These are phyloP conservation scores for Acarapis woodi DNA, from an alignment of 1,140 invertebrate species.

Conservation along the genomic window DNA sequence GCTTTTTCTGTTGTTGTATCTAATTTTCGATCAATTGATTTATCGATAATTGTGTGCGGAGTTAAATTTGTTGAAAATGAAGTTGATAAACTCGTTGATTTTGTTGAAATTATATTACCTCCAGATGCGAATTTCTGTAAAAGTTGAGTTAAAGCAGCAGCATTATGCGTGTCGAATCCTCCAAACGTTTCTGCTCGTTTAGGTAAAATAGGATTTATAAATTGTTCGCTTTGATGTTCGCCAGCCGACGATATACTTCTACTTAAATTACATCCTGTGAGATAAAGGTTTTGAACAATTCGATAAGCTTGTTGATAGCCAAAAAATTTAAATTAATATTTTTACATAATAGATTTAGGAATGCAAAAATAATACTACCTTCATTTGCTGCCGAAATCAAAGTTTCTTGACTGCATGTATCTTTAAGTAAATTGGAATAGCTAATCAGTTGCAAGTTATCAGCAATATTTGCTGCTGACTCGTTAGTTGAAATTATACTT, in stretches of 20 bases:
- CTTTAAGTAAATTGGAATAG: neutral
- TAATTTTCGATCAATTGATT: conserved; percentile 26
- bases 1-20: neutral
- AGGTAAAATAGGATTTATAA: conserved; percentile 48
- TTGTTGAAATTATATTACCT: too few relatives aligned
- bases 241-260: conserved; percentile 68
- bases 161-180: conserved; percentile 36
- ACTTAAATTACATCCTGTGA: conserved; percentile 39
- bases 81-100: conserved; percentile 10
- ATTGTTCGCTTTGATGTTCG: conserved; percentile 51
- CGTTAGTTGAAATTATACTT: conserved; percentile 3
- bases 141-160: neutral
- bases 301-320: conserved; percentile 25
- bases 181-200: conserved; percentile 77
- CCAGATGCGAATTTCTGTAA: too few relatives aligned
- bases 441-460: conserved; percentile 1
- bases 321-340: neutral
- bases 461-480: conserved; percentile 1
- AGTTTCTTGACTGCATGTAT: neutral
- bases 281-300: conserved; percentile 33
- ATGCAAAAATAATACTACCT: conserved; percentile 2
- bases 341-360: neutral
- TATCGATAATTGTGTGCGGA: conserved; percentile 25
- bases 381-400: conserved; percentile 5
- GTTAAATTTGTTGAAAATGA: conserved; percentile 7